These are phyloP conservation scores for Colostygia pectinataria DNA, from an alignment of 2,888 invertebrate genomes.

Conservation along the genomic window DNA sequence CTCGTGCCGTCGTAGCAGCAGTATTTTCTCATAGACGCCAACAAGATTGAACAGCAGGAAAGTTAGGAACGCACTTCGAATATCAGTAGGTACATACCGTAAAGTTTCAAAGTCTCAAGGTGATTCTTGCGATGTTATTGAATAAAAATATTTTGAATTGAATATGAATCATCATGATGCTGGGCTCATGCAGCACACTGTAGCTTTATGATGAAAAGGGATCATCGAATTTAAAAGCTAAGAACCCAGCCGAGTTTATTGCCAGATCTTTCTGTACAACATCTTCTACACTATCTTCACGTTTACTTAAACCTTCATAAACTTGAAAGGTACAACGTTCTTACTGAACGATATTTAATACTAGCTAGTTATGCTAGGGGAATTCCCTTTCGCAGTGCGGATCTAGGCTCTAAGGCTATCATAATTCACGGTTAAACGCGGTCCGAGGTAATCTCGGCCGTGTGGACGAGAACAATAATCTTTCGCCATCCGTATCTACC, in stretches of 20 bases:
- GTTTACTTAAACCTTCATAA: no score
- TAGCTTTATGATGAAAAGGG: no score
- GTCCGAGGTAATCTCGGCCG: slow-evolving; percentile 70
- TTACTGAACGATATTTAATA: background rate
- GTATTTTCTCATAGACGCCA: slow-evolving; percentile 78
- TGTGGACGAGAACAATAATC: slow-evolving; percentile 71
- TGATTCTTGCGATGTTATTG: no score
- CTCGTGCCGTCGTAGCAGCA: slow-evolving; percentile 59
- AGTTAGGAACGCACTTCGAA: slow-evolving; percentile 17
- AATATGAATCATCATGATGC: no score
- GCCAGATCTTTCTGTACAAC: no score
- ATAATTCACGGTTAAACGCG: slow-evolving; percentile 77
- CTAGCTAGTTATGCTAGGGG: no score
- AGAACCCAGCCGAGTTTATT: no score
- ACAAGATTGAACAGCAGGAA: slow-evolving; percentile 70
- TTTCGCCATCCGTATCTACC: slow-evolving; percentile 60
- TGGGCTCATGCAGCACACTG: no score
- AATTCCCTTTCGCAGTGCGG: slow-evolving; percentile 17
- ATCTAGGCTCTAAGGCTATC: slow-evolving; percentile 57
- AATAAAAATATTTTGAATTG: no score
- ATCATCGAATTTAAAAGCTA: no score
- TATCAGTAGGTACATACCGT: background rate
- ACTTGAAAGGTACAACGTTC: background rate
- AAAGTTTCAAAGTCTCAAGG: no score
- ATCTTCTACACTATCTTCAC: no score